Conservation (phyloP, 2,113 vertebrate genomes). For the Acanthisitta chloris region DNA sequence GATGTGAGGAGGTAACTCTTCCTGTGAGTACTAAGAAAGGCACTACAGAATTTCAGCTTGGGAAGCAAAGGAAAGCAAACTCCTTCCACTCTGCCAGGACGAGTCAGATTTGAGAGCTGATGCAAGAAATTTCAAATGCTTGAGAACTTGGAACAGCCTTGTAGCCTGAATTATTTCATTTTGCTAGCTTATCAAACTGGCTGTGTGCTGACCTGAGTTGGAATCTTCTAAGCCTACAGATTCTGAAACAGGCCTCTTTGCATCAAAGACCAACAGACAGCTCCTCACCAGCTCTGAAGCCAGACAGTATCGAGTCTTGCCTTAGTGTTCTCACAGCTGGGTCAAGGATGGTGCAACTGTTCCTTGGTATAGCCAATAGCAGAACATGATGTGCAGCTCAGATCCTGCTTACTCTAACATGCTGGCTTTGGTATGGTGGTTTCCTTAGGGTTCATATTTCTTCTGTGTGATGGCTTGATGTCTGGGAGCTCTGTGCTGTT, state of each 20-base stretch:
- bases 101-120: neutral
- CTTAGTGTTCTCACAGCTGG: neutral
- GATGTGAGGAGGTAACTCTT: neutral
- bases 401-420: neutral
- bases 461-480: neutral
- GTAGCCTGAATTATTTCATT: neutral
- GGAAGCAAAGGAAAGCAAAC: neutral
- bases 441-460: neutral
- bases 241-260: neutral
- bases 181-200: neutral
- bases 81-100: neutral
- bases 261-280: neutral
- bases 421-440: neutral
- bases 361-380: accelerated
- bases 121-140: neutral
- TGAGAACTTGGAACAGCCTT: neutral
- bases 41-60: neutral
- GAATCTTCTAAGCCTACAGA: neutral
- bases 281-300: neutral
- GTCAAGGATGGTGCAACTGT: neutral
- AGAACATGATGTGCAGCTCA: neutral
- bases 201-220: neutral
- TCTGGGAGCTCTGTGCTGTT: neutral
- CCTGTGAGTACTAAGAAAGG: neutral
- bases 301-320: neutral